Conservation (phyloP, 2,888 invertebrate genomes). For the Lycophotia porphyrea region DNA sequence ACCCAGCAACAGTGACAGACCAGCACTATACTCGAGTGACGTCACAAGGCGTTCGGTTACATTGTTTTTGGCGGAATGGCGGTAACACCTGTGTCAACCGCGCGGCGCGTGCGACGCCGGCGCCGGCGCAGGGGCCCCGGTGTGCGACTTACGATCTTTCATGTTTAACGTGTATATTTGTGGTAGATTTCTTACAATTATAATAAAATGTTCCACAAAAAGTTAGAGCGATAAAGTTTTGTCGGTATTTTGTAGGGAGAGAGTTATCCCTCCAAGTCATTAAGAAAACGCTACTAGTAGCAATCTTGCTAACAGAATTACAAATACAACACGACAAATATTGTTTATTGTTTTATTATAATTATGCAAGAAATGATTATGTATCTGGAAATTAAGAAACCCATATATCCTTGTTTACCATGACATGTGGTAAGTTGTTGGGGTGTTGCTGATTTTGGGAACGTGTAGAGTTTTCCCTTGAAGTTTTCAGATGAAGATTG, state of each 20-base stretch:
- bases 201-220: not conserved
- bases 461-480: not conserved
- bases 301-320: not conserved
- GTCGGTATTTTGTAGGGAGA: not conserved
- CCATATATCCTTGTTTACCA: not conserved
- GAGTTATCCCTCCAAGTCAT: no score
- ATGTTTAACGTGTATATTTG: conserved; percentile 4
- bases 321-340: no score
- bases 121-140: conserved; percentile 51
- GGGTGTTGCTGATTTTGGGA: not conserved
- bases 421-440: not conserved
- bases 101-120: conserved; percentile 64
- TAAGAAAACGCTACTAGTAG: not conserved
- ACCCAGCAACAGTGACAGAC: conserved; percentile 49
- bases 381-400: not conserved
- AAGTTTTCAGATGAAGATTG: not conserved
- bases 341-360: no score
- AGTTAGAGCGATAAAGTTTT: not conserved
- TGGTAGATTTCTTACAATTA: not conserved
- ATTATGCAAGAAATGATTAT: no score
- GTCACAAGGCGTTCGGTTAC: conserved; percentile 55
- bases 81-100: conserved; percentile 63
- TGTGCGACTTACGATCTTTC: conserved; percentile 7
- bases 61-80: conserved; percentile 51
- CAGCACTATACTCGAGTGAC: conserved; percentile 33